phyloP scores from a whole-genome alignment of 2,797 vertebrate genomes.

The Hydrocynus forskahlii region DNA sequence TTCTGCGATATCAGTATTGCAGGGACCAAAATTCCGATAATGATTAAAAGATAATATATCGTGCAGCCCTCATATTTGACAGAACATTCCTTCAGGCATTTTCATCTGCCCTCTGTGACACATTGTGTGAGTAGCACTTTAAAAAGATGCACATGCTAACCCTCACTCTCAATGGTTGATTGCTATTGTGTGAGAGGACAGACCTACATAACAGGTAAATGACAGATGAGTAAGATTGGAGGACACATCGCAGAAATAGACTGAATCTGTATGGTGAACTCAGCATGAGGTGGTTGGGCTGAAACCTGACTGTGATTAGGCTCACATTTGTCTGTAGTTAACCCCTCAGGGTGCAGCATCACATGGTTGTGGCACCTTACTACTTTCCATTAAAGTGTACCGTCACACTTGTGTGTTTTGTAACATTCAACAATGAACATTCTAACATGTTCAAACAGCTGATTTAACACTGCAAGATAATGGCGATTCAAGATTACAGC shows the following conservation, averaged over 20 bases:
- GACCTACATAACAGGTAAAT: not conserved
- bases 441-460: too few species aligned
- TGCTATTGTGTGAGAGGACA: not conserved
- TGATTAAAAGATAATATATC: too few species aligned
- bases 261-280: not conserved
- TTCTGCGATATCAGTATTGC: not conserved
- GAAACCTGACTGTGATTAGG: not conserved
- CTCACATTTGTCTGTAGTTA: not conserved
- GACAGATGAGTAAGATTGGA: not conserved
- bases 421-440: too few species aligned
- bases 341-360: too few species aligned
- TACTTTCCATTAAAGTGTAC: too few species aligned
- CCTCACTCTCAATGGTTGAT: not conserved
- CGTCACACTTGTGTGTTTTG: too few species aligned
- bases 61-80: not conserved
- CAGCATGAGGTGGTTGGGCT: not conserved
- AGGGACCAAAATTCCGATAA: not conserved
- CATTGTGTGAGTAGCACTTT: not conserved
- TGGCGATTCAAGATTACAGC: too few species aligned
- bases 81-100: not conserved
- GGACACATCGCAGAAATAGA: not conserved
- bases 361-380: too few species aligned
- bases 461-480: too few species aligned
- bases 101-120: not conserved
- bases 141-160: not conserved